Conservation (phyloP, 2,113 vertebrate genomes). For the Orientallactaga bullata region DNA sequence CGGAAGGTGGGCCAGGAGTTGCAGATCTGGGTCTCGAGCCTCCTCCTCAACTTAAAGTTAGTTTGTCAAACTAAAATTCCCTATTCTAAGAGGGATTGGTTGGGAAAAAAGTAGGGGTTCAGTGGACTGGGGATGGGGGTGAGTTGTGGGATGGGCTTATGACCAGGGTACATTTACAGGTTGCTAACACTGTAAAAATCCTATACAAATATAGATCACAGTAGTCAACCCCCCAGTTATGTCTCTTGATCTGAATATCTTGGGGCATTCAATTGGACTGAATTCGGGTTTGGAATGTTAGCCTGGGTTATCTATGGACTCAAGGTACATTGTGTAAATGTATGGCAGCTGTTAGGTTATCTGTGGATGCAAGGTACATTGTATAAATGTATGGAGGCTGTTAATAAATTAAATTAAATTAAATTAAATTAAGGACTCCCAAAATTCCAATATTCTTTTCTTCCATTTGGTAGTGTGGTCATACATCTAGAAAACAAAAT, state of each 20-base stretch:
- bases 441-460: not conserved
- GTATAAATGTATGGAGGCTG: too few species aligned
- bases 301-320: not conserved
- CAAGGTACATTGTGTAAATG: too few species aligned
- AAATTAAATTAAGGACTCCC: too few species aligned
- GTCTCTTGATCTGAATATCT: constrained; percentile 64
- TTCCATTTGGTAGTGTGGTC: not conserved
- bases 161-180: constrained; percentile 21
- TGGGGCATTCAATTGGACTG: constrained; percentile 64
- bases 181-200: constrained; percentile 67
- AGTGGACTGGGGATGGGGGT: too few species aligned
- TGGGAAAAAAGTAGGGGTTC: too few species aligned
- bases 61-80: constrained; percentile 38
- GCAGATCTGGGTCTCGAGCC: not conserved
- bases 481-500: not conserved
- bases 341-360: not conserved
- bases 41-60: not conserved
- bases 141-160: too few species aligned
- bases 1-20: not conserved
- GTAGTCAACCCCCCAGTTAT: constrained; percentile 35
- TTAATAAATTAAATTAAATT: too few species aligned
- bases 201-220: constrained; percentile 64
- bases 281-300: constrained; percentile 61
- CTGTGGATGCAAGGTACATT: too few species aligned
- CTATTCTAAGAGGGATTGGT: too few species aligned